Conservation (phyloP, 2,888 invertebrate species). For the Napeogenes sylphis region DNA sequence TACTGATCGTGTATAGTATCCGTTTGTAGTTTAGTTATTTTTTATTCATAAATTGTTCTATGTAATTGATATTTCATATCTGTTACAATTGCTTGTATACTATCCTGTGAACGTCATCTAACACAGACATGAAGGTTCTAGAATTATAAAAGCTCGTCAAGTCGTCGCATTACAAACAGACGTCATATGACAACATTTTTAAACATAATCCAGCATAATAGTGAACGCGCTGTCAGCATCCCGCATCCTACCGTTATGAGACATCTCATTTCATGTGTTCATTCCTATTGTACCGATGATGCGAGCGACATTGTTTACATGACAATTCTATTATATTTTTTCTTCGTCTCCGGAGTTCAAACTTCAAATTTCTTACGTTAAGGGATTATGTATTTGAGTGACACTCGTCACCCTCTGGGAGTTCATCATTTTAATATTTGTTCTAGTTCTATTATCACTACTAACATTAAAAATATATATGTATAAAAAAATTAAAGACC, state of each 20-base stretch:
- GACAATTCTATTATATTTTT: constrained; percentile 39
- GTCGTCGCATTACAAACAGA: background rate
- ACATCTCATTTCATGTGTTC: constrained; percentile 71
- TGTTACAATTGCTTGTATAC: too few species aligned
- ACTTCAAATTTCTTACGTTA: constrained; percentile 7
- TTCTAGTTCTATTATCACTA: too few species aligned
- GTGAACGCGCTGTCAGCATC: constrained; percentile 29
- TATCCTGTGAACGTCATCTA: too few species aligned
- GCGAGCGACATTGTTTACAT: constrained; percentile 48
- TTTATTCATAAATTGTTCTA: background rate
- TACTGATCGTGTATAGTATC: background rate
- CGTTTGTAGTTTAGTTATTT: background rate
- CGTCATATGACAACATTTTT: constrained; percentile 7
- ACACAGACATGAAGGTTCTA: too few species aligned
- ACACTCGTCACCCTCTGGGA: background rate
- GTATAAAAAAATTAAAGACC: too few species aligned
- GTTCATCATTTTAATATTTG: background rate
- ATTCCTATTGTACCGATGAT: constrained; percentile 51
- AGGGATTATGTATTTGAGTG: background rate
- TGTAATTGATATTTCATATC: background rate
- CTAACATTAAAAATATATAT: too few species aligned
- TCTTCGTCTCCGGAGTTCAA: constrained; percentile 8
- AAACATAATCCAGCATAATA: constrained; percentile 5
- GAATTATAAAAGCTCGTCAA: background rate
- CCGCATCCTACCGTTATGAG: constrained; percentile 56